Evolutionary conservation across 2,888 invertebrate species (phyloP).

Genomic region (Tetragonula carbonaria): DNA sequence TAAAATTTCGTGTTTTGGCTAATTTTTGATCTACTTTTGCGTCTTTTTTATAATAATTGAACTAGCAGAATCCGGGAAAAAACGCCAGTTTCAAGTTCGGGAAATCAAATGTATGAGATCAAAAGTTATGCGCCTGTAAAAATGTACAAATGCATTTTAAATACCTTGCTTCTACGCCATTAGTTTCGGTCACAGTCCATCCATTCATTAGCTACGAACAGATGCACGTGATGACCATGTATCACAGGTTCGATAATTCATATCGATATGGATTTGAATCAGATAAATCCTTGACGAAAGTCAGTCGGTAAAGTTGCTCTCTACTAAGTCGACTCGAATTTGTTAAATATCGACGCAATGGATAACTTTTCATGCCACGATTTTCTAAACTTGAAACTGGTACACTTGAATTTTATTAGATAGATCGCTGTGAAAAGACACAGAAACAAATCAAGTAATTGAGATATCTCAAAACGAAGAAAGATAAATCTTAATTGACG

Average conservation of each 20-base stretch:
- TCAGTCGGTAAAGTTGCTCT: not conserved
- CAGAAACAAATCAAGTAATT: not conserved
- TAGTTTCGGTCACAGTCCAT: not conserved
- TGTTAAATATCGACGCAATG: not conserved
- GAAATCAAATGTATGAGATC: not conserved
- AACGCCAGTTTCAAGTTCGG: not conserved
- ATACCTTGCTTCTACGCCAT: not conserved
- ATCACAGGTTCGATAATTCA: not conserved
- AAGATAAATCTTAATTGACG: conserved; percentile 1
- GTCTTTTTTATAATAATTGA: not conserved
- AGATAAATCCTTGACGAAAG: not conserved
- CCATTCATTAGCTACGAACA: not conserved
- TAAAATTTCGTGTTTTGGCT: not conserved
- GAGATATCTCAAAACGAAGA: not conserved
- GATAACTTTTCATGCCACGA: not conserved
- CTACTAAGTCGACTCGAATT: not conserved
- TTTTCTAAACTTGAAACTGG: not conserved
- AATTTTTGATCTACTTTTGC: not conserved
- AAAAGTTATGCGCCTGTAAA: not conserved
- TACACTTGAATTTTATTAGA: not conserved
- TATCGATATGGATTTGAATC: not conserved
- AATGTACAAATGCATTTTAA: not conserved
- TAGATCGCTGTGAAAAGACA: not conserved
- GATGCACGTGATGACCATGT: not conserved
- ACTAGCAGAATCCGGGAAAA: not conserved